These are phyloP conservation scores for Acyrthosiphon pisum DNA, from an alignment of 1,140 invertebrate species.

Conservation along the genomic window DNA sequence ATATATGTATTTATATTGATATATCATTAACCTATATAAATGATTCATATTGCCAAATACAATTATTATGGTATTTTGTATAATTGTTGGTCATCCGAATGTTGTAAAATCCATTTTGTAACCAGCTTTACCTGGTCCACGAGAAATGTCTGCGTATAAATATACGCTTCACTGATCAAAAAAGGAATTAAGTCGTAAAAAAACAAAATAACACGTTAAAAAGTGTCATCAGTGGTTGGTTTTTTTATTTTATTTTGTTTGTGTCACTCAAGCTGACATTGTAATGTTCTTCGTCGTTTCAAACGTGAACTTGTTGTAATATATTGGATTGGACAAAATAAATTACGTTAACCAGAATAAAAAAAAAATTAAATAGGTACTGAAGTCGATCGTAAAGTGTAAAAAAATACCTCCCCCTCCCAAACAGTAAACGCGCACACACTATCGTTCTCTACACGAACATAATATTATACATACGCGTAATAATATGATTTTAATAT, in stretches of 20 bases:
- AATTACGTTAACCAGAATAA: background rate
- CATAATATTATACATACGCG: background rate
- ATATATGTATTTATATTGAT: too few species aligned
- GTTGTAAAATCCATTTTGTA: background rate
- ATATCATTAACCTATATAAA: too few species aligned
- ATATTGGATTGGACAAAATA: background rate
- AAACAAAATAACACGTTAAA: constrained; percentile 7
- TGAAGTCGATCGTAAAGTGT: background rate
- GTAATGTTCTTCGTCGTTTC: background rate
- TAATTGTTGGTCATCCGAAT: background rate
- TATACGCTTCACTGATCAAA: background rate
- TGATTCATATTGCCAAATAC: background rate
- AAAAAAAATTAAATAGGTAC: background rate
- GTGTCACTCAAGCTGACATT: background rate
- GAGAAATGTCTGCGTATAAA: background rate
- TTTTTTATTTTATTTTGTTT: background rate
- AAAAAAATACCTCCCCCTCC: background rate
- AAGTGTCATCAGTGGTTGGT: background rate
- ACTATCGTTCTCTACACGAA: background rate
- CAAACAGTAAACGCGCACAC: background rate
- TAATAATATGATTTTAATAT: background rate
- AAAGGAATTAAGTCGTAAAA: background rate
- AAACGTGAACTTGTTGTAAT: background rate
- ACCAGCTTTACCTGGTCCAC: background rate
- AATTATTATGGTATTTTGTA: background rate